These are phyloP conservation scores for Horisme vitalbata DNA, from an alignment of 2,888 invertebrate species.

Conservation along the genomic window DNA sequence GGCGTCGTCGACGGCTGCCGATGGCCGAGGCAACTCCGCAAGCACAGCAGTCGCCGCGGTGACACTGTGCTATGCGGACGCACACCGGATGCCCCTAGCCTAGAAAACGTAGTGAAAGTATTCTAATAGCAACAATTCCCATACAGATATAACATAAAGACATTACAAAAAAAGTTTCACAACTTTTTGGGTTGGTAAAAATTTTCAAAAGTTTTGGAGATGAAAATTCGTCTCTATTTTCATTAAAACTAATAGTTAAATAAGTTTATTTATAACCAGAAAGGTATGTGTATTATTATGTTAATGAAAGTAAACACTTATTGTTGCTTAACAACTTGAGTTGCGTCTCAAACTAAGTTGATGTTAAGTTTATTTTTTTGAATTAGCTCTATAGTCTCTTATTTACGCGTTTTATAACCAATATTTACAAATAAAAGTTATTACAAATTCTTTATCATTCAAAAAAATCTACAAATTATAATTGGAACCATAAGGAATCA, in stretches of 20 bases:
- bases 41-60: conserved; percentile 69
- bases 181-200: conserved; percentile 42
- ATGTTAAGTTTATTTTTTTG: too few species aligned
- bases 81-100: conserved; percentile 59
- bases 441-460: too few species aligned
- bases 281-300: conserved; percentile 20
- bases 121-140: conserved; percentile 20
- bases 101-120: conserved; percentile 45
- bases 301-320: too few species aligned
- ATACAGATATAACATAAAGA: conserved; percentile 22
- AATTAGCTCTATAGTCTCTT: too few species aligned
- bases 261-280: conserved; percentile 11
- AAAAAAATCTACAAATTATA: too few species aligned
- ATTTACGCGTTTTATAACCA: too few species aligned
- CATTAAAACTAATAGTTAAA: conserved; percentile 17
- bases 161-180: conserved; percentile 34
- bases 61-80: conserved; percentile 64
- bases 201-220: conserved; percentile 42
- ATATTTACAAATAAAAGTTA: too few species aligned
- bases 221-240: conserved; percentile 44
- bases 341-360: too few species aligned
- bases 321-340: too few species aligned
- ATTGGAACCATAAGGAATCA: too few species aligned
- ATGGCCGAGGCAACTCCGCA: conserved; percentile 36
- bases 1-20: conserved; percentile 56